Conservation (phyloP, 2,113 vertebrate species). For the Pygoscelis adeliae region DNA sequence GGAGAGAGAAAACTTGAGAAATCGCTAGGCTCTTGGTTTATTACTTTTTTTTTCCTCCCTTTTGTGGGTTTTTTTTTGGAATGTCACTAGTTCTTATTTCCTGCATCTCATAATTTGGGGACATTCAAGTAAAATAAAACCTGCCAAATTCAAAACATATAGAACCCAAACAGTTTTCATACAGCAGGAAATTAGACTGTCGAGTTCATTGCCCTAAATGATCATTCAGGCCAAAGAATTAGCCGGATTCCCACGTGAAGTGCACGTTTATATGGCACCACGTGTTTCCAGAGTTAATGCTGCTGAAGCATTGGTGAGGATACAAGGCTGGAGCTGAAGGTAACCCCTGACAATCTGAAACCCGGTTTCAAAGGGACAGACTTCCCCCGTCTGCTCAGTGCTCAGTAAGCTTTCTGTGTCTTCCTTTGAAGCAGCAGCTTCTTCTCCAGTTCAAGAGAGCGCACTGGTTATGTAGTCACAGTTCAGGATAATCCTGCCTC, state of each 20-base stretch:
- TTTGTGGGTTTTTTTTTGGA: not conserved
- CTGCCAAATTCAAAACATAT: not conserved
- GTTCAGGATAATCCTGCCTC: not conserved
- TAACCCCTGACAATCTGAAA: not conserved
- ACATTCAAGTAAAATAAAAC: not conserved
- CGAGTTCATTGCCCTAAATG: not conserved
- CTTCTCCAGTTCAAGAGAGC: not conserved
- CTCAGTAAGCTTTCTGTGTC: not conserved
- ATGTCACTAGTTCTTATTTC: not conserved
- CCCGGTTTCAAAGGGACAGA: not conserved
- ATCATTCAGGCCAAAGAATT: not conserved
- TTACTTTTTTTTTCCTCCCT: not conserved
- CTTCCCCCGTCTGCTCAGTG: not conserved
- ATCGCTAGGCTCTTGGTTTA: not conserved
- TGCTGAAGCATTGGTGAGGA: not conserved
- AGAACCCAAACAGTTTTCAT: not conserved
- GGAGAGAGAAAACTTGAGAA: not conserved
- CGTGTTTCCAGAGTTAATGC: not conserved
- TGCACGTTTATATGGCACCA: not conserved
- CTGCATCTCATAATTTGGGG: not conserved
- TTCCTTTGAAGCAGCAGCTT: not conserved
- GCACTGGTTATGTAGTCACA: not conserved
- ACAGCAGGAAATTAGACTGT: not conserved
- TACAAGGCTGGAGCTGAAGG: not conserved
- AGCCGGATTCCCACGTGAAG: not conserved